Percentiles rank a stretch among this genome's conserved stretches.
Conservation (phyloP, 2,797 vertebrate genomes). For the Etheostoma perlongum region DNA sequence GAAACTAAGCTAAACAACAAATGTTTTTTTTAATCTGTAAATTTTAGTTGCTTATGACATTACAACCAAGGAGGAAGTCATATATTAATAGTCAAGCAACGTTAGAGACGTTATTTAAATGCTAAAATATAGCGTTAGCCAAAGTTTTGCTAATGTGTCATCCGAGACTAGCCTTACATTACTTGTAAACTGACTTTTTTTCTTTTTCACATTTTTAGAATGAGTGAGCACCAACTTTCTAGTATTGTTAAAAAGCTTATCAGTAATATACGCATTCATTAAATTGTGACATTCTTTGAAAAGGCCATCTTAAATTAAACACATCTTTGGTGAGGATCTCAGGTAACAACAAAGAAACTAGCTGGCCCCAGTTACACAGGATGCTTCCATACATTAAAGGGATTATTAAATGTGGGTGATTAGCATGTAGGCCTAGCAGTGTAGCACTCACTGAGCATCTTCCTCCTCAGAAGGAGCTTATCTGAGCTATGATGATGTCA, state of each 20-base stretch:
- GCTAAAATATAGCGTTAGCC: background rate
- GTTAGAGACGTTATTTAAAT: background rate
- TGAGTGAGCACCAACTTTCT: background rate
- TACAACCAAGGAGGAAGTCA: no score
- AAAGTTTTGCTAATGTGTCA: background rate
- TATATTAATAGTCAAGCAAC: background rate
- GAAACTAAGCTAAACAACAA: no score
- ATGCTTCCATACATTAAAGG: conserved; percentile 51
- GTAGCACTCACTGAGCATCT: conserved; percentile 46
- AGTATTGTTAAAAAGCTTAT: conserved; percentile 18
- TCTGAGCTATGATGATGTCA: conserved; percentile 72
- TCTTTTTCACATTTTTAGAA: background rate
- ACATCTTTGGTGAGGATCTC: conserved; percentile 40
- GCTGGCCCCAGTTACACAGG: conserved; percentile 37
- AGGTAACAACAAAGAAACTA: conserved; percentile 27
- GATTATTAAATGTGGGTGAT: conserved; percentile 52
- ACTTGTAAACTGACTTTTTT: background rate
- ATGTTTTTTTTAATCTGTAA: no score
- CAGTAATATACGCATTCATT: background rate
- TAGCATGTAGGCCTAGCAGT: conserved; percentile 39
- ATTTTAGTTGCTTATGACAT: no score
- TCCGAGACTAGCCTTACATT: background rate
- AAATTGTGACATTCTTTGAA: conserved; percentile 26
- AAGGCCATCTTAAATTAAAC: conserved; percentile 33
- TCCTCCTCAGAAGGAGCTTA: conserved; percentile 60